These are phyloP conservation scores for Thera britannica DNA, from an alignment of 2,888 invertebrate genomes.

Conservation along the genomic window DNA sequence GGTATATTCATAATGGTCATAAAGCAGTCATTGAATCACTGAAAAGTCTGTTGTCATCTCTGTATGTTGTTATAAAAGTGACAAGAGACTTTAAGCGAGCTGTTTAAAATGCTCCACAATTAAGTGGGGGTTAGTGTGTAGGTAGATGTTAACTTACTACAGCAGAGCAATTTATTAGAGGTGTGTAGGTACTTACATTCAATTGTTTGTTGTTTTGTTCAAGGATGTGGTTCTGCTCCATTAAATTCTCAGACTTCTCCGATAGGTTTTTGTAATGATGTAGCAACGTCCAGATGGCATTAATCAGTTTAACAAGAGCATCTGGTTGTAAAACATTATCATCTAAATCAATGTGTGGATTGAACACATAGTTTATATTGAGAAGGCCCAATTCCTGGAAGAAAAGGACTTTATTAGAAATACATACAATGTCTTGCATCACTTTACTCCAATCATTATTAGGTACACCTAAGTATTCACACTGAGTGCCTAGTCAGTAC, in stretches of 20 bases:
- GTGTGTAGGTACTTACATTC: constrained; percentile 58
- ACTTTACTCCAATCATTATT: no score
- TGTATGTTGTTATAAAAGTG: no score
- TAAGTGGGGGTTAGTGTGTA: no score
- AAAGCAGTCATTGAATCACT: no score
- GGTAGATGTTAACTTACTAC: no score
- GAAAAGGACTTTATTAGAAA: constrained; percentile 9
- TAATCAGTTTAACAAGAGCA: constrained; percentile 70
- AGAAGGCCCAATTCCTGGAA: constrained; percentile 71
- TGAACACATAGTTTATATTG: constrained; percentile 71
- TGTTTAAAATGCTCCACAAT: no score
- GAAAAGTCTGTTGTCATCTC: no score
- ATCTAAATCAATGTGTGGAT: constrained; percentile 69
- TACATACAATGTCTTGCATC: neutral
- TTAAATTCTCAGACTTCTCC: constrained; percentile 61
- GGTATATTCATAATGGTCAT: no score
- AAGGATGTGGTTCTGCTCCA: constrained; percentile 69
- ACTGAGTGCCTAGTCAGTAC: no score
- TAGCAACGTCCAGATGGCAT: constrained; percentile 69
- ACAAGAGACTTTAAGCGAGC: no score
- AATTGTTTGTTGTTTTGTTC: constrained; percentile 72
- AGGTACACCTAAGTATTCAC: neutral
- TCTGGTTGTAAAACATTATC: constrained; percentile 56
- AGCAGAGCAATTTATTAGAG: no score
- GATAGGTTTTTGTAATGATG: constrained; percentile 65